Evolutionary conservation across 2,797 vertebrate species (phyloP), one percentile per base, ranked within the genome.

Genomic region (Corythornis leucogaster): DNA sequence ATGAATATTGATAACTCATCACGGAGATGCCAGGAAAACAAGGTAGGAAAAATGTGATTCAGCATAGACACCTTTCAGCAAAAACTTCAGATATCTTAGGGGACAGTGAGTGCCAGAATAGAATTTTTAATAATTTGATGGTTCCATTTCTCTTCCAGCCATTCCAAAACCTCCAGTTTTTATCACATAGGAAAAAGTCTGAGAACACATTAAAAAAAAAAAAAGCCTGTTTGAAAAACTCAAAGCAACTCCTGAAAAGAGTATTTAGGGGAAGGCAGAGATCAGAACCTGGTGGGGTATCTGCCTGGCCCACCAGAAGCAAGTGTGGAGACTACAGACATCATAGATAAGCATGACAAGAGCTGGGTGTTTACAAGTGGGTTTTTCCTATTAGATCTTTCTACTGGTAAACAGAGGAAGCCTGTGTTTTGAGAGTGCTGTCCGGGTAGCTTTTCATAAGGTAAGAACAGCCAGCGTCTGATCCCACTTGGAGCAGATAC

Each of bases 11-110:
- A 55, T 73, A 86, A 84, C 33, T 88, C 46, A 78, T 25, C 17
- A 80, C 38, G 30, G 33, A 86, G 9, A 38, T 89, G 45, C 30
- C 51, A 76, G 35, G 19, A 86, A 84, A 90, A 79, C 43, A 50
- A 73, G 80, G 81, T 6, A 71, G 74, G 58, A 91, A 93, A 92
- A 93, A 80, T 30, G 9, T 75, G 35, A 64, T 73, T 93, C 55
- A 86, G 13, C 51, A 66, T 0, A 76, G 59, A 78, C 40, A 82
- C 40, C 30, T 87, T 79, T 81, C 90, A 90, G 70, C 54, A 71
- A 75, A 85, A 90, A 33, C 62, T 71, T 64, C 42, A 64, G 31
- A 54, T 8, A 25, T 86, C 21, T 61, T n/a, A 59, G 51, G 28
- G 19, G 35, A 63, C 31, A 55, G 45, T 35, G 59, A 55, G 45